Evolutionary conservation across 2,113 vertebrate genomes (phyloP).

Genomic region (Equus quagga): DNA sequence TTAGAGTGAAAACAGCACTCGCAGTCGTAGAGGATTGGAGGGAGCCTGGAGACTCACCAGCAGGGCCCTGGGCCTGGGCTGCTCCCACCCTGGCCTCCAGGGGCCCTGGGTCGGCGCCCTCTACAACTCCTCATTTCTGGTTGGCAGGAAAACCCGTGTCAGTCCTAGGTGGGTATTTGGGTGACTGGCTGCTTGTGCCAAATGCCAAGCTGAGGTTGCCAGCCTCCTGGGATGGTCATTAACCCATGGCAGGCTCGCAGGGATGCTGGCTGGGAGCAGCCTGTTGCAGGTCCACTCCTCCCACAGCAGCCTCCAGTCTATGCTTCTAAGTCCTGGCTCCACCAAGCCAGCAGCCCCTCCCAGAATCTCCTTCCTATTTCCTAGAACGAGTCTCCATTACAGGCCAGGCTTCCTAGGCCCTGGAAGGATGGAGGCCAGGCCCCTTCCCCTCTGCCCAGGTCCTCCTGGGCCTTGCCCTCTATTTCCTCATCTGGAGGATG

Average conservation of each 20-base stretch:
- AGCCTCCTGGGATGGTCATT: conserved; percentile 66
- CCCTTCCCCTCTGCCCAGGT: neutral
- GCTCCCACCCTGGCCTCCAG: conserved; percentile 47
- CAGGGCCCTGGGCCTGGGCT: neutral
- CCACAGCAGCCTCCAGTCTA: neutral
- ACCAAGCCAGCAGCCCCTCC: neutral
- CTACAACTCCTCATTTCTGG: conserved; percentile 63
- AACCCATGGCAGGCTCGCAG: conserved; percentile 50
- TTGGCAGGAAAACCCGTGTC: conserved; percentile 67
- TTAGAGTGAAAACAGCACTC: neutral
- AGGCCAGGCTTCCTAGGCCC: neutral
- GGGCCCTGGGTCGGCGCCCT: conserved; percentile 8
- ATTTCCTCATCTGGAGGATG: neutral
- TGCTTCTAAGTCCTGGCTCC: conserved; percentile 21
- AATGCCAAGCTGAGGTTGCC: conserved; percentile 69
- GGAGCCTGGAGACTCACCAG: conserved; percentile 35
- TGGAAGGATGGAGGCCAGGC: neutral
- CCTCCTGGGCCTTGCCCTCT: neutral
- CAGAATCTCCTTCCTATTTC: conserved; percentile 42
- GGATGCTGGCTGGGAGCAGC: neutral
- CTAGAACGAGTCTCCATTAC: conserved; percentile 29
- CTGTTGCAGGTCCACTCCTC: neutral
- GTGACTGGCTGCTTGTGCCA: conserved; percentile 62
- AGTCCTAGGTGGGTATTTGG: conserved; percentile 73
- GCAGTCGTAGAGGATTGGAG: neutral